phyloP scores from a whole-genome alignment of 2,888 invertebrate genomes.

The Selenia dentaria region DNA sequence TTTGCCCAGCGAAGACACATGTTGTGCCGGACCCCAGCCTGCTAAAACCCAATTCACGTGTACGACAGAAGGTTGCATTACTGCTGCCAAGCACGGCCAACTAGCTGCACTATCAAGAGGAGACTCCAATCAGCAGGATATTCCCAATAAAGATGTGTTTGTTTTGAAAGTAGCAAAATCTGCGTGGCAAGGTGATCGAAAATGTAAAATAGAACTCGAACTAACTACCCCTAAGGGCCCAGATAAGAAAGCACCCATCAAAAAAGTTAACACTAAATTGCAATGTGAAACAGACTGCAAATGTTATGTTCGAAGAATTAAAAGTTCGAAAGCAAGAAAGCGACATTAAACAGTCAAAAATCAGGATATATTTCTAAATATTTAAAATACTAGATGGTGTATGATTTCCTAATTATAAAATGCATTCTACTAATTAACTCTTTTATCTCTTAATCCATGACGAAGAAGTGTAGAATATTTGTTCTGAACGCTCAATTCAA shows the following conservation, averaged over 20 bases:
- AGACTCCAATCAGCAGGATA: slow-evolving; percentile 60
- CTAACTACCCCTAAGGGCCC: slow-evolving; percentile 87
- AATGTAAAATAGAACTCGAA: slow-evolving; percentile 87
- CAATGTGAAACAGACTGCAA: slow-evolving; percentile 69
- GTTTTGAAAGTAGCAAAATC: slow-evolving; percentile 89
- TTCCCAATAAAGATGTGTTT: slow-evolving; percentile 84
- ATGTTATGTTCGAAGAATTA: slow-evolving; percentile 55
- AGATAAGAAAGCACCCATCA: slow-evolving; percentile 80
- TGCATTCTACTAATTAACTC: no score
- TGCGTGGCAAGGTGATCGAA: slow-evolving; percentile 85
- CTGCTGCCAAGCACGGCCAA: slow-evolving; percentile 62
- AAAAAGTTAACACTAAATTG: slow-evolving; percentile 56
- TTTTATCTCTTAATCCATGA: no score
- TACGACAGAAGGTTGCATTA: slow-evolving; percentile 71
- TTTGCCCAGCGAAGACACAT: slow-evolving; percentile 62
- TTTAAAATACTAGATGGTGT: no score
- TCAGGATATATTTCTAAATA: no score
- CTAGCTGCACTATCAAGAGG: slow-evolving; percentile 55
- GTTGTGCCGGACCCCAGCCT: slow-evolving; percentile 61
- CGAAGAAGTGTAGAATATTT: no score
- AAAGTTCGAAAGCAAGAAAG: slow-evolving; percentile 49
- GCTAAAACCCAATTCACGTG: slow-evolving; percentile 73
- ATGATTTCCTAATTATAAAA: no score
- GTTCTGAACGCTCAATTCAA: no score
- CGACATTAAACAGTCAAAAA: slow-evolving; percentile 36